These are phyloP conservation scores for Mobula hypostoma DNA, from an alignment of 2,113 vertebrate genomes.

Conservation along the genomic window DNA sequence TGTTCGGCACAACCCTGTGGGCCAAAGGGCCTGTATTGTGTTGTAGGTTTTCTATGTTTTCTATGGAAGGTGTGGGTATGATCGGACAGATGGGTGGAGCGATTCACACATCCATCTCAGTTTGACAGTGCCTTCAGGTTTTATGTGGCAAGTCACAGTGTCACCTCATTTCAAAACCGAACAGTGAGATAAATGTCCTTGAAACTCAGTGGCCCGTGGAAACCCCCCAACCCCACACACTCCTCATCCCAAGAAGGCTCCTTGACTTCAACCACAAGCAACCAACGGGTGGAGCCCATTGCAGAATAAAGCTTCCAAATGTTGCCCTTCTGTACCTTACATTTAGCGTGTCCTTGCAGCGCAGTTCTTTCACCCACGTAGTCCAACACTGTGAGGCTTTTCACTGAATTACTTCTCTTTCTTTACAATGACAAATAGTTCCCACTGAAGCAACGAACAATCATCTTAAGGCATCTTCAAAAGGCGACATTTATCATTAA, in stretches of 20 bases:
- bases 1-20: too few relatives aligned
- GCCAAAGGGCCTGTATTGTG: too few relatives aligned
- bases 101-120: slow-evolving; percentile 29
- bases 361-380: too few relatives aligned
- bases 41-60: too few relatives aligned
- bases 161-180: slow-evolving; percentile 26
- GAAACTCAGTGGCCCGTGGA: not conserved
- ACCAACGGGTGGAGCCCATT: not conserved
- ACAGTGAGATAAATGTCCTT: not conserved
- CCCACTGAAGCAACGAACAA: too few relatives aligned
- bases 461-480: too few relatives aligned
- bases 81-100: slow-evolving; percentile 5
- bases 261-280: not conserved
- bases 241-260: not conserved
- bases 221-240: not conserved
- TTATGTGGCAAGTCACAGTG: not conserved
- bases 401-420: not conserved
- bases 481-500: too few relatives aligned
- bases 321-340: not conserved
- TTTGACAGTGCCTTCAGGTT: slow-evolving; percentile 10
- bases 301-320: not conserved
- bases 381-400: not conserved
- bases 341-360: not conserved
- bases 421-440: not conserved
- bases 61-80: not conserved